These are phyloP conservation scores for Porites rus DNA, from an alignment of 92 coral and sea anemone species.

Conservation along the genomic window DNA sequence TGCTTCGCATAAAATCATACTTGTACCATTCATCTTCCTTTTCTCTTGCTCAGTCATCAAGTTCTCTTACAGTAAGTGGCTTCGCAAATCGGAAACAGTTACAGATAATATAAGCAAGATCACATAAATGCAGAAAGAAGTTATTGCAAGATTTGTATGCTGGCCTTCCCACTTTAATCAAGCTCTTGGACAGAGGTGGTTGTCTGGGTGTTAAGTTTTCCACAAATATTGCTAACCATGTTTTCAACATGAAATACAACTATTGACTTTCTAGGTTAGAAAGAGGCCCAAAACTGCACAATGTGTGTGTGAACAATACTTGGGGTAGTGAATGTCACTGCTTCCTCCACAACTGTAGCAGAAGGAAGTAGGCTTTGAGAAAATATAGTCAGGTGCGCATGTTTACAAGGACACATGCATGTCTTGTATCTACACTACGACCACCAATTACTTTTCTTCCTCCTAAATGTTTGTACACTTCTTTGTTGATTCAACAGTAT, in stretches of 20 bases:
- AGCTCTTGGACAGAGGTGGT: background rate
- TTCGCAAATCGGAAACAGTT: background rate
- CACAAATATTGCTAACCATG: constrained; percentile 89
- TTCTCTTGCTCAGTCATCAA: background rate
- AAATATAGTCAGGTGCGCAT: constrained; percentile 9
- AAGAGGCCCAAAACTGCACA: background rate
- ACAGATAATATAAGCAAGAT: background rate
- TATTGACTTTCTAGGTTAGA: background rate
- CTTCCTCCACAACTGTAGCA: background rate
- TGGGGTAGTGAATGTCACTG: background rate
- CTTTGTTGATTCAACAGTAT: no score
- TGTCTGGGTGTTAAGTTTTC: background rate
- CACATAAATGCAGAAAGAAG: background rate
- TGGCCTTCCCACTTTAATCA: background rate
- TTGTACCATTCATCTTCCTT: background rate
- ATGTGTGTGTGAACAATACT: background rate
- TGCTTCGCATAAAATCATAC: background rate
- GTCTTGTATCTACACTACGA: constrained; percentile 49
- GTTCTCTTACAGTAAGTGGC: background rate
- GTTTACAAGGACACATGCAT: constrained; percentile 27
- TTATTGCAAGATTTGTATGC: background rate
- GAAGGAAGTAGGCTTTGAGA: constrained; percentile 12
- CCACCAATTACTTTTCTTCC: background rate
- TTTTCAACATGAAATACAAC: constrained; percentile 76
- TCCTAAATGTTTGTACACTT: background rate